These are phyloP conservation scores for Cephus sareptanus DNA, from an alignment of 2,888 invertebrate species.

Conservation along the genomic window DNA sequence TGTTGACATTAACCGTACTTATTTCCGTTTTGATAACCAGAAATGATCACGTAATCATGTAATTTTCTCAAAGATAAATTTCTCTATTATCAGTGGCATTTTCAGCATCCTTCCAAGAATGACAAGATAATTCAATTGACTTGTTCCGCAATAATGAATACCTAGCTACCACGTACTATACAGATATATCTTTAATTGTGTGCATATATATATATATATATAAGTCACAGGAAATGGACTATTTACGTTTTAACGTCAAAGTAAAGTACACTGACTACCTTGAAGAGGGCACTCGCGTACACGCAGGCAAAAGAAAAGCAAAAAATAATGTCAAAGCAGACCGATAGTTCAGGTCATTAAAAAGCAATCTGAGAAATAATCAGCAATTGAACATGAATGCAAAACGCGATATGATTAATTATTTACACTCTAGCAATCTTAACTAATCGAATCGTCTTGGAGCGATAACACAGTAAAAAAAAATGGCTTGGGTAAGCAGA, in stretches of 20 bases:
- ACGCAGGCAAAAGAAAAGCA: neutral
- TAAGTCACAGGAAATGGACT: slow-evolving; percentile 36
- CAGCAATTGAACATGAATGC: too few species aligned
- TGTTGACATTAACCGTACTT: neutral
- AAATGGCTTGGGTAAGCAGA: neutral
- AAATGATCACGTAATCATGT: neutral
- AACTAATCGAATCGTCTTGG: neutral
- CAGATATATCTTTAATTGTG: neutral
- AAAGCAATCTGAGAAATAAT: too few species aligned
- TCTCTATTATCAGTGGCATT: neutral
- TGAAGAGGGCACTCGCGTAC: neutral
- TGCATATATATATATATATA: slow-evolving; percentile 10
- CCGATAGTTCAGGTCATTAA: too few species aligned
- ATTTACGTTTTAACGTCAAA: slow-evolving; percentile 34
- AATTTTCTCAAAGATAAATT: neutral
- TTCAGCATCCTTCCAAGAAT: neutral
- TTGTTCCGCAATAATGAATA: neutral
- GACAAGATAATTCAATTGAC: neutral
- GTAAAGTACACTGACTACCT: neutral
- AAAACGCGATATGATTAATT: neutral
- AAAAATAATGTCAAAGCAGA: too few species aligned
- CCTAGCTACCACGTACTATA: neutral
- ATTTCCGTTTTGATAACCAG: neutral
- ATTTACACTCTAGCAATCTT: neutral
- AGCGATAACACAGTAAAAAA: neutral